Base-by-base conservation (phyloP, 2,888 invertebrate genomes). In the Nebria brevicollis region DNA sequence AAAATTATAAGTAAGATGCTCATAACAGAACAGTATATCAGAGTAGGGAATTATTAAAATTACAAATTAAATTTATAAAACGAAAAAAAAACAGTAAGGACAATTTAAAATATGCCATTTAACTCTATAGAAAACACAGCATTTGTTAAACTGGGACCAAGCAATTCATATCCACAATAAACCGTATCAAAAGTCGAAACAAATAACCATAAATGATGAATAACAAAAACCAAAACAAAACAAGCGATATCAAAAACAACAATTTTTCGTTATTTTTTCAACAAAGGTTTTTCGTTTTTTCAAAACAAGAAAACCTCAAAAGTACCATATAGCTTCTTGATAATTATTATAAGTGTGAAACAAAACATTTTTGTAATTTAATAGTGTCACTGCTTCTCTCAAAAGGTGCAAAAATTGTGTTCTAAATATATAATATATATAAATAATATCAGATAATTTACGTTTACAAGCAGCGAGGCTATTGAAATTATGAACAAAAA, bases 91-190 rank as follows among this genome's bases (percentile, higher is more conserved):
- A 20, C 64, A 76, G 74, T 77, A 66, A 72, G 81, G 75, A 77
- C 25, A 77, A 81, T 82, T 82, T 82, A 78, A 77, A 84, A 82
- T 83, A 84, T 83, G 83, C 83, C 84, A 80, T 81, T 81, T 77
- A 75, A 80, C 79, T 75, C 81, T 83, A 83, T 84, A 85, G 85
- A 83, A 84, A 75, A 84, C 75, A 81, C 82, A 84, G 84, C 83
- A 85, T 85, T 84, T 84, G 85, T 86, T 86, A 84, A 83, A 88
- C 89, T 87, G 89, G 89, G 89, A 89, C 89, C 89, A 89, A 89
- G 87, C 85, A 87, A 86, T 87, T 87, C 89, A 89, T 89, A 89
- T 89, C 89, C 88, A 85, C 85, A 85, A 87, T 77, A 80, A 80
- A 81, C 79, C 72, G 76, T 86, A 87, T 87, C 87, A 88, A 87